A percentile compares a stretch with the other conserved stretches of the same genome.
Conservation (phyloP, 2,888 invertebrate species). For the Scaptomyza flava region DNA sequence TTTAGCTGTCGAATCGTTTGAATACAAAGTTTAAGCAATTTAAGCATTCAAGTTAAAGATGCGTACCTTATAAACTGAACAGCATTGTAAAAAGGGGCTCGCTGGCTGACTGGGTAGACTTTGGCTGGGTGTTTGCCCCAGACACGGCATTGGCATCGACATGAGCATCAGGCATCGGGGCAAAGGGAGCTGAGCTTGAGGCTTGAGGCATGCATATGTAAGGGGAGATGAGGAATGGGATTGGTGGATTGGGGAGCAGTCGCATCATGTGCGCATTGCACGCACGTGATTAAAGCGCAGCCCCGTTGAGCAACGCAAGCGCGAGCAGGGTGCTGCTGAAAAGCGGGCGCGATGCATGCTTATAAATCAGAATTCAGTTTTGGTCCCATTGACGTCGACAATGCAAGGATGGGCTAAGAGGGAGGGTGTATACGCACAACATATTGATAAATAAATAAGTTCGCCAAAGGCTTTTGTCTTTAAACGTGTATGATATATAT, state of each 20-base stretch:
- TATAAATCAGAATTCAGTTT: slow-evolving; percentile 77
- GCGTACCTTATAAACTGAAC: slow-evolving; percentile 9
- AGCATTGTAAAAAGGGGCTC: slow-evolving; percentile 51
- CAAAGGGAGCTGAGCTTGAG: slow-evolving; percentile 20
- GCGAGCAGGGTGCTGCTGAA: slow-evolving; percentile 15
- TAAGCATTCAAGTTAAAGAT: too few relatives aligned
- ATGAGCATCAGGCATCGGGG: slow-evolving; percentile 47
- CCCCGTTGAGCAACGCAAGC: slow-evolving; percentile 62
- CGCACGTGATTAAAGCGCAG: slow-evolving; percentile 79
- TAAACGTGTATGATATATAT: slow-evolving; percentile 21
- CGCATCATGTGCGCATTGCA: slow-evolving; percentile 78
- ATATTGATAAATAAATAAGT: slow-evolving; percentile 81
- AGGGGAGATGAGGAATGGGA: slow-evolving; percentile 12
- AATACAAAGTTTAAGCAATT: too few relatives aligned
- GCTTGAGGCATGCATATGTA: slow-evolving; percentile 47
- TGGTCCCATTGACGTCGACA: slow-evolving; percentile 68
- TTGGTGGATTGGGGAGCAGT: slow-evolving; percentile 57
- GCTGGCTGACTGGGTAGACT: slow-evolving; percentile 39
- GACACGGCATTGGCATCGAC: slow-evolving; percentile 41
- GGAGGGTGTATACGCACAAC: slow-evolving; percentile 58
- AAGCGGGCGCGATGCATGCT: slow-evolving; percentile 51
- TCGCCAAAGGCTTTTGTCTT: slow-evolving; percentile 77
- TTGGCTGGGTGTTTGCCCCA: slow-evolving; percentile 67
- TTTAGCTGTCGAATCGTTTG: not conserved
- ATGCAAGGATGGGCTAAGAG: slow-evolving; percentile 36